Evolutionary conservation across 1,140 invertebrate genomes (phyloP).

Genomic region (Belonocnema kinseyi): DNA sequence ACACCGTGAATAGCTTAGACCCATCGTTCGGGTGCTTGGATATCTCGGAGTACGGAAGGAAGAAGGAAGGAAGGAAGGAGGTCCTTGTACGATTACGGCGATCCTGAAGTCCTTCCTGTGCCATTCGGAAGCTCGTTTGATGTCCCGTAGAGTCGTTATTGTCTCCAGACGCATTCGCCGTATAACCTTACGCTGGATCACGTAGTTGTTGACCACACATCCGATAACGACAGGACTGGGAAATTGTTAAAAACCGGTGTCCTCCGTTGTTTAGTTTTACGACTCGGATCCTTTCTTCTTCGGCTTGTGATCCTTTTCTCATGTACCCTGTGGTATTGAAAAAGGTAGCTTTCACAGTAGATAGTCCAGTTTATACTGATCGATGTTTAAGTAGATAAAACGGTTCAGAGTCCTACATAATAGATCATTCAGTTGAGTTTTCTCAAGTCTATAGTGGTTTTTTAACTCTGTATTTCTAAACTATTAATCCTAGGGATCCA

Average conservation of each 20-base stretch:
- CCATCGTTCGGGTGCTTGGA: conserved; percentile 45
- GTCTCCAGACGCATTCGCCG: conserved; percentile 61
- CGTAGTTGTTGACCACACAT: conserved; percentile 65
- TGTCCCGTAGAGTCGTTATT: conserved; percentile 71
- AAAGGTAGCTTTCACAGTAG: not conserved
- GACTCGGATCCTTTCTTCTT: conserved; percentile 26
- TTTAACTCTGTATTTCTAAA: too few species aligned
- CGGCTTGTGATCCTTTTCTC: not conserved
- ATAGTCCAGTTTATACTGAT: too few species aligned
- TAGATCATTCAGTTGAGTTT: too few species aligned
- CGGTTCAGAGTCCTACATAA: too few species aligned
- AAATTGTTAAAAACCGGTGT: conserved; percentile 68
- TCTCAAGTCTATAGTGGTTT: too few species aligned
- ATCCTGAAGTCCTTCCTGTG: conserved; percentile 58
- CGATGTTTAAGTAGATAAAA: too few species aligned
- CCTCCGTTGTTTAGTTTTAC: conserved; percentile 47
- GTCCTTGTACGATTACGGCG: conserved; percentile 49
- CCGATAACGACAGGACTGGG: conserved; percentile 63
- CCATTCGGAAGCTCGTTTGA: conserved; percentile 73
- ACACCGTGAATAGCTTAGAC: conserved; percentile 51
- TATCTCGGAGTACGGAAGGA: conserved; percentile 43
- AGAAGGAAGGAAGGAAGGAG: conserved; percentile 49
- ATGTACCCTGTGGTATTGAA: not conserved
- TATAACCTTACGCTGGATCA: conserved; percentile 51
- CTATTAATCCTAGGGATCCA: too few species aligned